Percentiles rank a stretch among this genome's conserved stretches.
These are phyloP conservation scores for Ptychadena robeensis DNA, from an alignment of 2,797 vertebrate genomes.

Conservation along the genomic window DNA sequence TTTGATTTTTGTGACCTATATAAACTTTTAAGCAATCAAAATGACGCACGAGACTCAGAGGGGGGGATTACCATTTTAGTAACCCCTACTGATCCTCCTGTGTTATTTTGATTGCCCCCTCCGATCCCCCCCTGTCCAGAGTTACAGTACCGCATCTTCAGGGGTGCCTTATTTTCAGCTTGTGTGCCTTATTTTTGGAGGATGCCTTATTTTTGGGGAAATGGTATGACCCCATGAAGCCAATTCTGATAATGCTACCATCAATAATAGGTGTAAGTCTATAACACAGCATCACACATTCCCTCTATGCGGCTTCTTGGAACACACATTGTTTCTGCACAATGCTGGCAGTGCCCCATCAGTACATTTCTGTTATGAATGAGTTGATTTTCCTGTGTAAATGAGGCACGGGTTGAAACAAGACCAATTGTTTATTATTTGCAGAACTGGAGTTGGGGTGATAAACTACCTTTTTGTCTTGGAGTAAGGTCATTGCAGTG, in stretches of 20 bases:
- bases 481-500: neutral
- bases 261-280: neutral
- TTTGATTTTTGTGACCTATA: too few relatives aligned
- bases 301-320: neutral
- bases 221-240: too few relatives aligned
- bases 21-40: too few relatives aligned
- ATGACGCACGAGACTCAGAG: too few relatives aligned
- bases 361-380: neutral
- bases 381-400: neutral
- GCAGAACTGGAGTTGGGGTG: neutral
- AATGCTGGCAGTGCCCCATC: neutral
- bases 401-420: neutral
- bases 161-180: too few relatives aligned
- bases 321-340: neutral
- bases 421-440: neutral
- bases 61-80: too few relatives aligned
- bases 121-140: too few relatives aligned
- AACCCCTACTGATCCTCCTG: too few relatives aligned
- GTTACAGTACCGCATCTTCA: too few relatives aligned
- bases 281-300: neutral
- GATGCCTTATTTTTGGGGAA: too few relatives aligned
- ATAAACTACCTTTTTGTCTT: neutral
- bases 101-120: too few relatives aligned
- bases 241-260: neutral
- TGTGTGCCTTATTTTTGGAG: too few relatives aligned